phyloP scores from a whole-genome alignment of 2,113 vertebrate species.

The Elanoides forficatus region DNA sequence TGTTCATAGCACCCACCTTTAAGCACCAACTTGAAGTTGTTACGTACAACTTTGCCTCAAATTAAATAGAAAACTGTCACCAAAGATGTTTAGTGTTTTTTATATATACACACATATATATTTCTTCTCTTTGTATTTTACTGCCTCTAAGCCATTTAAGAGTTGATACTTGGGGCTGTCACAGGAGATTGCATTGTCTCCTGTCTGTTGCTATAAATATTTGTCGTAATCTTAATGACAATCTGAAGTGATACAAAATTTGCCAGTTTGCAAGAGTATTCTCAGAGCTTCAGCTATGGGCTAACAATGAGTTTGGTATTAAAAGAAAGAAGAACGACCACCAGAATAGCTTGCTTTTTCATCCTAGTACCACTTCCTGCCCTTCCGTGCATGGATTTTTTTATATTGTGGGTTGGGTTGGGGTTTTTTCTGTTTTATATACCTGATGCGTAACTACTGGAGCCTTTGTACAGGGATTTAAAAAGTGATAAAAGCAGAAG shows the following conservation, averaged over 20 bases:
- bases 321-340: not conserved
- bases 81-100: not conserved
- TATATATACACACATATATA: accelerated
- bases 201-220: not conserved
- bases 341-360: not conserved
- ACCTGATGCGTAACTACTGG: not conserved
- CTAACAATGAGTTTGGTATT: not conserved
- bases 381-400: not conserved
- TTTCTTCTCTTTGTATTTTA: not conserved
- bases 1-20: not conserved
- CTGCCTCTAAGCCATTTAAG: not conserved
- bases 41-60: not conserved
- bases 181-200: not conserved
- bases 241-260: not conserved
- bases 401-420: not conserved
- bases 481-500: not conserved
- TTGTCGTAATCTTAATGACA: not conserved
- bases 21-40: not conserved
- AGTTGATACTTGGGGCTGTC: not conserved
- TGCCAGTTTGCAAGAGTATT: not conserved
- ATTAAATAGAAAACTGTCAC: not conserved
- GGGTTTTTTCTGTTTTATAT: not conserved
- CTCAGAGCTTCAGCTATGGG: not conserved
- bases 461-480: not conserved
- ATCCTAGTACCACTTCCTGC: not conserved